Base-by-base conservation (phyloP, 1,140 invertebrate species). In the Camponotus floridanus region DNA sequence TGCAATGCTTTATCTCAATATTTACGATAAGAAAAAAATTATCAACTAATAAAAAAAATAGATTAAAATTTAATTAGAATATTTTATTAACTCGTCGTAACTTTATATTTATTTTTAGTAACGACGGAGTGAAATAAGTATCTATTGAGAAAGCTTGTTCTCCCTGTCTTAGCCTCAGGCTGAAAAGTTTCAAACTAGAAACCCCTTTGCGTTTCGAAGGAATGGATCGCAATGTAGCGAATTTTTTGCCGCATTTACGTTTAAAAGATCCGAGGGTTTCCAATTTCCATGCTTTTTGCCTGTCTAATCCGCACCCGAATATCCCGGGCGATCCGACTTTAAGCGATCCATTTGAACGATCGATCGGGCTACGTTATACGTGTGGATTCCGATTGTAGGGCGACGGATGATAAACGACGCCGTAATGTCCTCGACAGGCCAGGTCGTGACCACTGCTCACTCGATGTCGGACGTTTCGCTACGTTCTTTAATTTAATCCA, bases 351-450 rank as follows among this genome's bases (percentile, higher is more conserved):
- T 88, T 64, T 64, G 48, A 51, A 51, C 48, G 48, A 51, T 51
- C 48, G 48, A 51, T 3, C 48, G 48, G 13, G 48, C 48, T 51
- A 51, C 48, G 48, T 51, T 51, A 51, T 86, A 67, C 62, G 74
- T 86, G 45, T 26, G 57, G 68, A 68, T 76, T 51, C 71, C 59
- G 31, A 55, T 18, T 55, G 26, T 51, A 36, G 48, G n/a, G 39
- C 55, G 59, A 31, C 68, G 31, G 59, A 87, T 87, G 86, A 87
- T 87, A 87, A 87, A 87, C 76, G 86, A 87, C 18, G 51, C 55
- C 64, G 78, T 88, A 87, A 84, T 87, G 86, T 80, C 39, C 42
- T n/a, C 8, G 33, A 36, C 87, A 83, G 68, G 36, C 57, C 31
- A 68, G 67, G 36, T 81, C 39, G 39, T 70, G n/a, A 31, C 55